A percentile compares a stretch with the other conserved stretches of the same genome.
These are phyloP conservation scores for Rhingia campestris DNA, from an alignment of 2,888 invertebrate genomes.

Conservation along the genomic window DNA sequence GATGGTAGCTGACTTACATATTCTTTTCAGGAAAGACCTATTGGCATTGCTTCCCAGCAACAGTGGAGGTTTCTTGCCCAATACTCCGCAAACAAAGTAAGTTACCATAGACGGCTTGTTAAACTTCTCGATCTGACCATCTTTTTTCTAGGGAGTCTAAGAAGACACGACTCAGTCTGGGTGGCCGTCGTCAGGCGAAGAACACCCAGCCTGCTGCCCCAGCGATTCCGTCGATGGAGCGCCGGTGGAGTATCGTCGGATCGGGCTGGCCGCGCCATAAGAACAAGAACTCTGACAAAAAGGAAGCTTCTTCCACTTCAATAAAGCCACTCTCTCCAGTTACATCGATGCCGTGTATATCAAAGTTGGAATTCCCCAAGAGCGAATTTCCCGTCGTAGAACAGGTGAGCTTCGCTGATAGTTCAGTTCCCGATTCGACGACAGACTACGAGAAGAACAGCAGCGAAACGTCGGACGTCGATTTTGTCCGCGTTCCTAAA, in stretches of 20 bases:
- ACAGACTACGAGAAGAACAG: conserved; percentile 60
- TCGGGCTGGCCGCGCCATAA: conserved; percentile 76
- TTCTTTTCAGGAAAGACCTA: conserved; percentile 85
- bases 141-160: conserved; percentile 76
- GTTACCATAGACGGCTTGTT: conserved; percentile 76
- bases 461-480: conserved; percentile 83
- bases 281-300: conserved; percentile 55
- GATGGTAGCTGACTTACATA: conserved; percentile 18
- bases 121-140: neutral
- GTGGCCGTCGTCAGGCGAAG: conserved; percentile 74
- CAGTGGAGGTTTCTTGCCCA: conserved; percentile 84
- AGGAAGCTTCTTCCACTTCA: conserved; percentile 60
- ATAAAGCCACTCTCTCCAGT: conserved; percentile 83
- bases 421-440: conserved; percentile 58
- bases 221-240: conserved; percentile 81
- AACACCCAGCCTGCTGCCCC: conserved; percentile 75
- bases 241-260: conserved; percentile 85
- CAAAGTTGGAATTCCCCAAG: conserved; percentile 59
- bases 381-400: conserved; percentile 33
- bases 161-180: conserved; percentile 76
- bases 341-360: conserved; percentile 82
- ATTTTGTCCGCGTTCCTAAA: conserved; percentile 89
- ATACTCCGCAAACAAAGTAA: conserved; percentile 86
- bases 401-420: conserved; percentile 41
- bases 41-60: conserved; percentile 85